A percentile compares a stretch with the other conserved stretches of the same genome.
Conservation (phyloP, 2,888 invertebrate genomes). For the Eutolmus rufibarbis region DNA sequence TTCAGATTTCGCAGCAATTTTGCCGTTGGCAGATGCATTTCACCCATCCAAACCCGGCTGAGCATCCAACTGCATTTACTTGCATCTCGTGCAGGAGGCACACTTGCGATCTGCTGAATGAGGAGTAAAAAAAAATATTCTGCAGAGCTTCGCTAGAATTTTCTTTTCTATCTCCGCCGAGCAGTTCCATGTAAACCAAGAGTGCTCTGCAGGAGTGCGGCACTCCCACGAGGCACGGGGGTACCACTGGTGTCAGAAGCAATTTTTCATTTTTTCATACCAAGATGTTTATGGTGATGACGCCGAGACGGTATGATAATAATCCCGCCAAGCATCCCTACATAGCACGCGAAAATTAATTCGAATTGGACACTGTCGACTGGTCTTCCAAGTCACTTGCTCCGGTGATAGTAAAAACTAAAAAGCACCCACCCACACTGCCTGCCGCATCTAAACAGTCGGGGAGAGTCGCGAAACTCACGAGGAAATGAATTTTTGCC, state of each 20-base stretch:
- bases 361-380: slow-evolving; percentile 33
- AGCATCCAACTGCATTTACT: background rate
- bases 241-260: background rate
- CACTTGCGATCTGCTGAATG: background rate
- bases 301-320: background rate
- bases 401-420: background rate
- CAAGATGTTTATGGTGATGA: background rate
- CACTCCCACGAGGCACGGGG: background rate
- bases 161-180: background rate
- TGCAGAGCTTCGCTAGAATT: background rate
- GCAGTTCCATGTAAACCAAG: background rate
- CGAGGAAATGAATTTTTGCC: background rate
- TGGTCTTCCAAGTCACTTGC: background rate
- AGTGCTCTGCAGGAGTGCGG: background rate
- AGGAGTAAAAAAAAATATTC: background rate
- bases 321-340: background rate
- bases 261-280: background rate
- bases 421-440: background rate
- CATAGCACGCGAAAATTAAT: slow-evolving; percentile 23
- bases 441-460: background rate
- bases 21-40: slow-evolving; percentile 12
- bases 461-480: background rate
- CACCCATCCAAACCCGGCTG: background rate
- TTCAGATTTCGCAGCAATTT: background rate
- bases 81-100: background rate